Evolutionary conservation across 2,797 vertebrate genomes (phyloP), one percentile per base, ranked within the genome.

Genomic region (Dermochelys coriacea): DNA sequence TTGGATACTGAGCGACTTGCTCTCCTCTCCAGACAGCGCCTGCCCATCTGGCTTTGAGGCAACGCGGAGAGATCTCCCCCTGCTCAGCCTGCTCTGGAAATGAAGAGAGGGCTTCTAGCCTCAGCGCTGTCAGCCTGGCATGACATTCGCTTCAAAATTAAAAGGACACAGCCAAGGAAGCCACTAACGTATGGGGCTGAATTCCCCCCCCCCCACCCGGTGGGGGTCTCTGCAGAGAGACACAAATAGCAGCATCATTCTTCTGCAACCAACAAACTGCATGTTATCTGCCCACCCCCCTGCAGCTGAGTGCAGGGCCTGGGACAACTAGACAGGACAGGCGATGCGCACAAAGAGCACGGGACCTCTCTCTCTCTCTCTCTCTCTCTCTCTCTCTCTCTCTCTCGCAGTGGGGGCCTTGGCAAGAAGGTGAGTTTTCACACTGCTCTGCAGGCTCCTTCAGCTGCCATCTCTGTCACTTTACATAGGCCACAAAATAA

Each of bases 211-310:
- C 64, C 19, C 3, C 64, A 25, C 68, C 19, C 2, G 68, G 9
- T 71, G 68, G 19, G 19, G 37, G 37, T 11, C 19, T 23, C 68
- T 41, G 68, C 68, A 23, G 68, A 71, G 59, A 61, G 37, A 41
- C 19, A 21, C 9, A 10, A 71, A 71, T n/a, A 71, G 64, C 5
- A 5, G 5, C 64, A 37, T 71, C 21, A n/a, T 71, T 71, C 61
- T 68, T 68, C 64, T 71, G n/a, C 64, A 11, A 41, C n/a, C 37
- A 12, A 10, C 64, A 37, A 71, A 71, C 68, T 71, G 11, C 21
- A 71, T 0, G 3, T 23, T 21, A 37, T 71, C n/a, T 3, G 4
- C 61, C 3, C 64, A 6, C 9, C n/a, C 8, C 12, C 18, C 9
- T 21, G n/a, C 61, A 19, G 64, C n/a, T 5, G 64, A 68, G 64